Percentiles rank a stretch among this genome's conserved stretches.
These are phyloP conservation scores for Clostera curtula DNA, from an alignment of 2,888 invertebrate species.

Conservation along the genomic window DNA sequence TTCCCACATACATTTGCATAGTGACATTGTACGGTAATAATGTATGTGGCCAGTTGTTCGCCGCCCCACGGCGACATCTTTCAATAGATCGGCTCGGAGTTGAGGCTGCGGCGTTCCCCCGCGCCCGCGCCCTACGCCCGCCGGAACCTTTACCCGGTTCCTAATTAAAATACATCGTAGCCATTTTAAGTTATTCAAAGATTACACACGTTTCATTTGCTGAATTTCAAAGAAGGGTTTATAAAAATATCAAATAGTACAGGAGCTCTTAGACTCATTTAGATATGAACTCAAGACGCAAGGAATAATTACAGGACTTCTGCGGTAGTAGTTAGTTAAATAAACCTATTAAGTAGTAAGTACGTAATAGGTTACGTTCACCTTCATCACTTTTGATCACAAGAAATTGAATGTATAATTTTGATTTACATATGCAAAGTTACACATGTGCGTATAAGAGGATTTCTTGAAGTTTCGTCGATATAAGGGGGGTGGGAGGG, in stretches of 20 bases:
- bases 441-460: slow-evolving; percentile 56
- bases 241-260: too few relatives aligned
- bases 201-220: not conserved
- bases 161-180: slow-evolving; percentile 43
- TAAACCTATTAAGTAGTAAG: too few relatives aligned
- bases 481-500: slow-evolving; percentile 50
- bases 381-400: slow-evolving; percentile 30
- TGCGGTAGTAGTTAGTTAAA: too few relatives aligned
- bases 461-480: slow-evolving; percentile 73
- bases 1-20: slow-evolving; percentile 74
- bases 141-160: slow-evolving; percentile 27
- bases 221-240: too few relatives aligned
- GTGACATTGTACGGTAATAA: slow-evolving; percentile 73
- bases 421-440: slow-evolving; percentile 50
- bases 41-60: slow-evolving; percentile 70
- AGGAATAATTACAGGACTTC: too few relatives aligned
- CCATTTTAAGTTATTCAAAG: slow-evolving; percentile 20
- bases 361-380: too few relatives aligned
- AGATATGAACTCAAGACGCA: too few relatives aligned
- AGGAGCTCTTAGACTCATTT: too few relatives aligned
- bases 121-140: slow-evolving; percentile 14
- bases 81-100: slow-evolving; percentile 55
- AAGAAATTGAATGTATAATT: slow-evolving; percentile 46
- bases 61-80: slow-evolving; percentile 57
- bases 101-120: slow-evolving; percentile 22